These are phyloP conservation scores for Microtus richardsoni DNA, from an alignment of 2,113 vertebrate genomes.

Conservation along the genomic window DNA sequence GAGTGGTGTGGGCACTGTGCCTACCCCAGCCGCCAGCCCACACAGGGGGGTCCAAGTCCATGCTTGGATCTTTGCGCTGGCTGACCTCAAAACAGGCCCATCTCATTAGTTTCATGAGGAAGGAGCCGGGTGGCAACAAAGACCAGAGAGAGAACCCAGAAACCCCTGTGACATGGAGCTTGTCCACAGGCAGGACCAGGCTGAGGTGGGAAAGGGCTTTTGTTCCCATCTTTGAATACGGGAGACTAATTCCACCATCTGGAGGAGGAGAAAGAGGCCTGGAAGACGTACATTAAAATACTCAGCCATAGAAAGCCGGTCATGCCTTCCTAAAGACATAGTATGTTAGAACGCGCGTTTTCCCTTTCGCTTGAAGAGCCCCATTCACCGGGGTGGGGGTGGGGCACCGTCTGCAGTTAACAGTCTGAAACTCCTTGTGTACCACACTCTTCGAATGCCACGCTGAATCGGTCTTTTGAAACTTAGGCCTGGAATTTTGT, in stretches of 20 bases:
- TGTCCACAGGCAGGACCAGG: accelerated
- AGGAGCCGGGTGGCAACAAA: neutral
- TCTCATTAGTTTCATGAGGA: neutral
- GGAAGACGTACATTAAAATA: neutral
- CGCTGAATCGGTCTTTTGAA: neutral
- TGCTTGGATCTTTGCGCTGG: neutral
- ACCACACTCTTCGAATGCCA: accelerated
- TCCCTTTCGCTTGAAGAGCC: neutral
- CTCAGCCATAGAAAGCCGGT: accelerated
- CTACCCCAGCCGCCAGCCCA: neutral
- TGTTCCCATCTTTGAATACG: neutral
- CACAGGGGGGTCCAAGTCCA: neutral
- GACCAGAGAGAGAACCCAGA: neutral
- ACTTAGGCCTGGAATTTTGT: slow-evolving; percentile 60
- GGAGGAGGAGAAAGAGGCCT: neutral
- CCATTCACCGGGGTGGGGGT: neutral
- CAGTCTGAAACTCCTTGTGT: neutral
- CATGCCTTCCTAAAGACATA: neutral
- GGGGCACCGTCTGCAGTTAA: neutral
- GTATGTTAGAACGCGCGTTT: accelerated
- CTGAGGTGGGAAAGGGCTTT: neutral
- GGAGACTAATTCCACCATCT: neutral
- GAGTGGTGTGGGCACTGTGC: neutral
- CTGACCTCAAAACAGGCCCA: neutral
- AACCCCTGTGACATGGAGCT: neutral